phyloP scores from a whole-genome alignment of 1,140 invertebrate species.

The Olivierus martensii region DNA sequence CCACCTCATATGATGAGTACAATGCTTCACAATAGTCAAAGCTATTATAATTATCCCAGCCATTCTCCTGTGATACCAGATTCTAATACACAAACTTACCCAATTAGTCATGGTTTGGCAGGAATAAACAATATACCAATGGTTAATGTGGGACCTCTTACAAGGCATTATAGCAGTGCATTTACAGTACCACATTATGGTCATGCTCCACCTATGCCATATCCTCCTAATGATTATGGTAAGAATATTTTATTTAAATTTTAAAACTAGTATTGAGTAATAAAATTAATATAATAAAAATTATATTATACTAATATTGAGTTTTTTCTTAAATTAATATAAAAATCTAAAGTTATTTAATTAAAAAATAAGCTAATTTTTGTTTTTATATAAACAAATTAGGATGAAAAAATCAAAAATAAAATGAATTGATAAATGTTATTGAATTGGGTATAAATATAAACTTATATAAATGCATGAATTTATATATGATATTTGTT shows the following conservation, averaged over 20 bases:
- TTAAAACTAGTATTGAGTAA: no score
- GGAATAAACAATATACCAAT: slow-evolving; percentile 1
- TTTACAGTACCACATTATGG: slow-evolving; percentile 19
- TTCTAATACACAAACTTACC: slow-evolving; percentile 2
- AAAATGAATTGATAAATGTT: no score
- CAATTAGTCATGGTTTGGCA: not conserved
- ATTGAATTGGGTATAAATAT: no score
- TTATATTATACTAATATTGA: no score
- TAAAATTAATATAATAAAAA: no score
- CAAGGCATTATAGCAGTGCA: slow-evolving; percentile 14
- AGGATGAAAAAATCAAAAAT: no score
- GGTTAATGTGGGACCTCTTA: slow-evolving; percentile 5
- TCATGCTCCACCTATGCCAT: slow-evolving; percentile 10
- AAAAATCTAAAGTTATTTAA: no score
- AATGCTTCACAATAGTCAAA: not conserved
- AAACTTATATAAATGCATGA: no score
- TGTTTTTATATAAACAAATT: no score
- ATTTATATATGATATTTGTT: no score
- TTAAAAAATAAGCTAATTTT: no score
- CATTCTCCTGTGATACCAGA: not conserved
- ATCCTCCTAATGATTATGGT: slow-evolving; percentile 16
- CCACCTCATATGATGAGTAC: not conserved
- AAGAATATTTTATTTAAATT: slow-evolving; percentile 1
- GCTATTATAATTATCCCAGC: slow-evolving; percentile 3
- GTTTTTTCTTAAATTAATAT: no score